Base-by-base conservation (phyloP, 2,888 invertebrate genomes). In the Geophilus truncorum region DNA sequence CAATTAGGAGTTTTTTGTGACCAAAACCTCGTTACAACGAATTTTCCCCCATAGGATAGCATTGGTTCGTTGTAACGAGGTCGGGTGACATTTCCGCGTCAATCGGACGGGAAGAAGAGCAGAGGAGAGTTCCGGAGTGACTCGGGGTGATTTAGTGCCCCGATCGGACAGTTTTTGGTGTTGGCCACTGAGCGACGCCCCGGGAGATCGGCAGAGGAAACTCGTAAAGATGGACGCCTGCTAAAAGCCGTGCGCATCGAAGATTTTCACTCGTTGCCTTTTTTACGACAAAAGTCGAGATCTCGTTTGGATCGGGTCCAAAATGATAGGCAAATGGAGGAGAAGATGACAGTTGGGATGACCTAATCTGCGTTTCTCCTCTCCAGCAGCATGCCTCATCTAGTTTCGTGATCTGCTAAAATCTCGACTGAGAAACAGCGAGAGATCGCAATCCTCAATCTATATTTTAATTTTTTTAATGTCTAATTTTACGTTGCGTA, bases 181-280 rank as follows among this genome's bases (percentile, higher is more conserved):
- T 62, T 62, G 57, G 57, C 57, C 57, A 62, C 57, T 18, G 57
- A 62, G 57, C 10, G 57, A 62, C 57, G 57, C 57, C 57, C 57
- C 57, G 18, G 57, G 57, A 62, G 57, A 62, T 62, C 57, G 57
- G 10, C 57, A 23, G 57, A 62, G 57, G 57, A 62, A 62, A 62
- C 57, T 62, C 57, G 57, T 62, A 62, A 62, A 62, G 57, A 62
- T 62, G 57, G 57, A 62, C 57, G 57, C 57, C 57, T 62, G 57
- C 57, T 62, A 62, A 62, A 62, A 62, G 57, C 57, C n/a, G 3
- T 21, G 57, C 21, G 57, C 57, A 62, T 62, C 57, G 21, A 62
- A 21, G 40, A 40, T 40, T 62, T 62, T 62, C 57, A 23, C 57
- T 62, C n/a, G n/a, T n/a, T n/a, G n/a, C 23, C 21, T 62, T 62